Evolutionary conservation across 2,888 invertebrate species (phyloP).

Genomic region (Glyphotaelius pellucidus): DNA sequence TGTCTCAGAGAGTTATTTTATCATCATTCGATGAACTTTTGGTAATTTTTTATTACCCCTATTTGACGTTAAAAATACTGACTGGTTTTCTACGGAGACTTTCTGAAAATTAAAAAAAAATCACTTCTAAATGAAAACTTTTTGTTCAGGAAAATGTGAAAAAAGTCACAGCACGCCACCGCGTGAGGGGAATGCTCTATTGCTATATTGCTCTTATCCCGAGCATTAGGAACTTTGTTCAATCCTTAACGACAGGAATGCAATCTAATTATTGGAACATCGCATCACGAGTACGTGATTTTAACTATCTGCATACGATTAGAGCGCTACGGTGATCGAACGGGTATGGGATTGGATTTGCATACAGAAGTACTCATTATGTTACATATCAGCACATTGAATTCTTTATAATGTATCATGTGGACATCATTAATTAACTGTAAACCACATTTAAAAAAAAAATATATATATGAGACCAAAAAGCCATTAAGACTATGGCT

Average conservation of each 20-base stretch:
- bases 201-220: neutral
- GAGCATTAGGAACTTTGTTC: neutral
- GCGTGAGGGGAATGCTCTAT: neutral
- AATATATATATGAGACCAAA: no score
- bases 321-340: neutral
- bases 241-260: constrained; percentile 7
- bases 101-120: no score
- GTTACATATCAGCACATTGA: neutral
- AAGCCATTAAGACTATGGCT: no score
- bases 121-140: no score
- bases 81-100: no score
- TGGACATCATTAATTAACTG: no score
- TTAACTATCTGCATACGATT: neutral
- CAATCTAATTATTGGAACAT: constrained; percentile 18
- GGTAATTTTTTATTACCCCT: no score
- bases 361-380: neutral
- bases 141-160: neutral
- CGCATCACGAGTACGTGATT: constrained; percentile 12
- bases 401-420: neutral
- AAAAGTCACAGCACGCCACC: neutral
- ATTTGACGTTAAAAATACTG: no score
- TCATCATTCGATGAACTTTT: no score
- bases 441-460: no score
- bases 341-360: neutral
- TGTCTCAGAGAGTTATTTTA: no score